Conservation (phyloP, 2,113 vertebrate species). For the Spheniscus mendiculus region DNA sequence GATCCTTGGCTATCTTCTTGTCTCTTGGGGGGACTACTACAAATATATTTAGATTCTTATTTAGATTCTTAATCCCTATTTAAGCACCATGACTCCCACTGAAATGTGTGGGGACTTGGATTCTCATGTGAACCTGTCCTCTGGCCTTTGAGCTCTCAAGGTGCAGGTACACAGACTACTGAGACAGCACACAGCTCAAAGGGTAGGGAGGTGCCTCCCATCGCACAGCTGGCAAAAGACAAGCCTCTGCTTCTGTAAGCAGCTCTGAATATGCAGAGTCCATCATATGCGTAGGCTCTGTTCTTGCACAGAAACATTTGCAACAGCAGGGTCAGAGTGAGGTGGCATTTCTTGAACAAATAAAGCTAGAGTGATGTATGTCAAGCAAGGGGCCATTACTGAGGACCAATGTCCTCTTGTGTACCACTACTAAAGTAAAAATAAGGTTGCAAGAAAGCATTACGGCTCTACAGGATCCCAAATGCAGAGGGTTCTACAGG, state of each 20-base stretch:
- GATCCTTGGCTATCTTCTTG: background rate
- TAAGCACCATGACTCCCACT: background rate
- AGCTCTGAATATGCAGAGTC: background rate
- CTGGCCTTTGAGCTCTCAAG: background rate
- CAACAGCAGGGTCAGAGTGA: background rate
- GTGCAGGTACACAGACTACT: background rate
- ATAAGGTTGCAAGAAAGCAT: background rate
- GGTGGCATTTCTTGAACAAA: background rate
- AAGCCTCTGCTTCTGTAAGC: background rate
- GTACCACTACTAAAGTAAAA: background rate
- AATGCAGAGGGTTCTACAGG: background rate
- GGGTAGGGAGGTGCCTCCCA: background rate
- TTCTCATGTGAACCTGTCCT: background rate
- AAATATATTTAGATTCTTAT: background rate
- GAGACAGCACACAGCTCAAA: background rate
- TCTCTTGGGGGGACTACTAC: background rate
- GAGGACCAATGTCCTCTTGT: background rate
- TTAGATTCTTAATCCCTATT: background rate
- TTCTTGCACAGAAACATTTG: background rate
- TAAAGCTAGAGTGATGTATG: background rate
- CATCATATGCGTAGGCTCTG: background rate
- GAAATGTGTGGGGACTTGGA: background rate
- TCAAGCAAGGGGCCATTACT: background rate
- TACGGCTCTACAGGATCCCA: background rate
- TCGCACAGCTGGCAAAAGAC: background rate